Evolutionary conservation across 2,113 vertebrate species (phyloP), one percentile per base, ranked within the genome.

Genomic region (Serinus canaria): DNA sequence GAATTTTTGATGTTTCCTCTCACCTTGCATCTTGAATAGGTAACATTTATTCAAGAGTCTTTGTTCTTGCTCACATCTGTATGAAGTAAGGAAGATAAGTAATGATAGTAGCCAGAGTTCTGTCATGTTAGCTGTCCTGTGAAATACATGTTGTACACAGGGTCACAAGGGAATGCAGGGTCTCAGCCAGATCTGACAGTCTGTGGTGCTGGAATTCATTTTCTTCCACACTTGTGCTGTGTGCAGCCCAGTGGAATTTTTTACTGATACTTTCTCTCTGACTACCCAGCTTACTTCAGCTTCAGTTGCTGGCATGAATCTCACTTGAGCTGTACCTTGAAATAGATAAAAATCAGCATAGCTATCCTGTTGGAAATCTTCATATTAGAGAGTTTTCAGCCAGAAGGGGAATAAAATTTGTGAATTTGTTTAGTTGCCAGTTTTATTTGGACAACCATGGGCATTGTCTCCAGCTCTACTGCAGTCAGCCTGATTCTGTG

Each of bases 381-480:
- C 2, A 2, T 73, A 28, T 49, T 77, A 69, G 11, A 58, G 19
- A 43, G 6, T 67, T 87, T 77, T 75, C n/a, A 75, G 13, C 3
- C 39, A 77, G 33, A 67, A 74, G 8, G 9, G 15, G 10, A 11
- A 52, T 2, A 69, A 77, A 60, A 39, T 1, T 14, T 44, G 11
- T 50, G 39, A 50, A 58, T 62, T 73, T 37, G 3, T 80, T 92
- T 89, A 43, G 21, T 56, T 44, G 16, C 21, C 37, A 53, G 6
- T 77, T 73, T 77, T 73, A 47, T 81, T 58, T 70, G 35, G 24
- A 58, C 17, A 62, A 2, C 2, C 7, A 25, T 7, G 2, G 14
- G 1, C 49, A n/a, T 28, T 56, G 11, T 52, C 69, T 91, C 41
- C 0, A 0, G 1, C 21, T 81, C 11, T 67, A 11, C 23, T 55